Conservation (phyloP, 2,113 vertebrate genomes). For the Gadus macrocephalus region DNA sequence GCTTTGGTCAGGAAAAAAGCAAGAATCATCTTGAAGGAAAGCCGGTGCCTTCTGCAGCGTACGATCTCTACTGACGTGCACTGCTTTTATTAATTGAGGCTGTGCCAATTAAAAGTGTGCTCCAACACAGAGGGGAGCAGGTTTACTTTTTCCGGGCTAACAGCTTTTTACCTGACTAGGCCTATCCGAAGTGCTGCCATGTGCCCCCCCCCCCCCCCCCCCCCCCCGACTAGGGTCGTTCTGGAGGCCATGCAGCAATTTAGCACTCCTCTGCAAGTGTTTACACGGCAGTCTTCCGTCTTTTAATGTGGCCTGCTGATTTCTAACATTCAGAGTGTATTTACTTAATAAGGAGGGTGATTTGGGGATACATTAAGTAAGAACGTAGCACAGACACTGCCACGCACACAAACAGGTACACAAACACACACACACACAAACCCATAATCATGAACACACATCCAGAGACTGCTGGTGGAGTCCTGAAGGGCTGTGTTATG, state of each 20-base stretch:
- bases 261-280: conserved; percentile 46
- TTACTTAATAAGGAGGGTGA: conserved; percentile 15
- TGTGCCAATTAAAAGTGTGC: conserved; percentile 59
- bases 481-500: no score
- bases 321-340: conserved; percentile 29
- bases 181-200: conserved; percentile 43
- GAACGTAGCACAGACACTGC: background rate
- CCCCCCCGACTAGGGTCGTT: conserved; percentile 28
- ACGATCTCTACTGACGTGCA: conserved; percentile 37
- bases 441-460: background rate
- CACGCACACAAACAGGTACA: background rate
- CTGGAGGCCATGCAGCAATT: conserved; percentile 40
- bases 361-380: conserved; percentile 21
- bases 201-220: conserved; percentile 19
- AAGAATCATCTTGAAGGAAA: conserved; percentile 37
- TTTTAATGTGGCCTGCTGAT: conserved; percentile 15
- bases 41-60: conserved; percentile 12
- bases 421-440: background rate
- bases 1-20: background rate
- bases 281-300: conserved; percentile 35
- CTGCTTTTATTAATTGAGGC: conserved; percentile 48
- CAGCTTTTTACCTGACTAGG: conserved; percentile 48
- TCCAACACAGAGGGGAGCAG: conserved; percentile 18
- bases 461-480: background rate
- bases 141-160: background rate